Evolutionary conservation across 2,888 invertebrate genomes (phyloP), one percentile per base, ranked within the genome.

Genomic region (Dynastes grantii): DNA sequence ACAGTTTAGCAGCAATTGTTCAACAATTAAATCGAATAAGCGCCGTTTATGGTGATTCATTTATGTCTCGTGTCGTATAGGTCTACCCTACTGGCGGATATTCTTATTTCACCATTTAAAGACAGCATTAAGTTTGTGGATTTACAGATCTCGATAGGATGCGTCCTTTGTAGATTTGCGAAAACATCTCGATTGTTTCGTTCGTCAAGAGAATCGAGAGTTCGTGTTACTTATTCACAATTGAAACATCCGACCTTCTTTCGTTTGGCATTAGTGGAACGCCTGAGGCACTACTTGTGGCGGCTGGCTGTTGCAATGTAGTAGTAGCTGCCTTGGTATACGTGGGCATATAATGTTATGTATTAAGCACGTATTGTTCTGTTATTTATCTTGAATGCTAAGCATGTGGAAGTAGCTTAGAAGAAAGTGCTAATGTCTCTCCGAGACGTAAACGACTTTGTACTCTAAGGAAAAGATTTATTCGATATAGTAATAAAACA

Each of bases 211-310:
- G 58, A 55, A 71, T 71, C 32, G 55, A 73, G 45, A 27, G 45
- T 16, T 32, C 27, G 40, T 73, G 58, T 73, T 73, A 58, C 55
- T 58, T 58, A 40, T 73, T 37, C 40, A 58, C 40, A 73, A 55
- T 37, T 58, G 73, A 73, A 55, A 73, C 58, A 58, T 58, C n/a
- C 55, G 73, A 73, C 73, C 73, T 73, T 73, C 73, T 73, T 75
- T 58, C 22, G 6, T 8, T 75, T 67, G 32, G 45, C 29, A 70
- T 70, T 77, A 70, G 51, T 77, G 16, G 51, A 73, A 73, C 58
- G 73, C 49, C 32, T 11, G 49, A 67, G 22, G 49, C 49, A 49
- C 45, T 22, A 55, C 22, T 45, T 67, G 45, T 29, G 5, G 63
- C 27, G 32, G 29, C 63, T 63, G 27, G 61, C 1, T 63, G 29